A percentile compares a stretch with the other conserved stretches of the same genome.
phyloP scores from a whole-genome alignment of 2,888 invertebrate genomes.

The Agapetus fuscipes region DNA sequence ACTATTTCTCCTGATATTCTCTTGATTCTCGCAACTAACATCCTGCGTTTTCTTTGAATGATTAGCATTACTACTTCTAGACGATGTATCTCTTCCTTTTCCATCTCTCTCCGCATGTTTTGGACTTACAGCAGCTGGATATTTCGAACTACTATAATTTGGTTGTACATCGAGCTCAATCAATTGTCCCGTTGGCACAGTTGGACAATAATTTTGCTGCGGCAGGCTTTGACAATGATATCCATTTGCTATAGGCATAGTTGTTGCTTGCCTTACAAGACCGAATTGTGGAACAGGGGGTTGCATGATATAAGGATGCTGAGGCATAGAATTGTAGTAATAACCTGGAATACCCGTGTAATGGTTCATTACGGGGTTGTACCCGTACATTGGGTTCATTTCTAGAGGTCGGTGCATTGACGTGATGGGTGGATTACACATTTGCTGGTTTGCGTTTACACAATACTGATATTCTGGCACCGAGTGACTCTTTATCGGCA shows the following conservation, averaged over 20 bases:
- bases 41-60: slow-evolving; percentile 12
- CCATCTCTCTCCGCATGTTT: too few relatives aligned
- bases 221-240: slow-evolving; percentile 29
- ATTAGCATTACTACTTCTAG: not conserved
- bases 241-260: slow-evolving; percentile 38
- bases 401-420: slow-evolving; percentile 2
- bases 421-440: not conserved
- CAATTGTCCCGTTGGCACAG: slow-evolving; percentile 57
- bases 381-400: slow-evolving; percentile 27
- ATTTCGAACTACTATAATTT: slow-evolving; percentile 17
- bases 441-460: not conserved
- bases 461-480: not conserved
- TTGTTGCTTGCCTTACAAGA: slow-evolving; percentile 39
- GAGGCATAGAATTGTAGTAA: slow-evolving; percentile 39
- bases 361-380: slow-evolving; percentile 11
- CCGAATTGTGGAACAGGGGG: slow-evolving; percentile 34
- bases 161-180: slow-evolving; percentile 53
- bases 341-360: slow-evolving; percentile 12
- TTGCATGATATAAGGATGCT: slow-evolving; percentile 36
- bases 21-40: slow-evolving; percentile 19
- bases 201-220: slow-evolving; percentile 36
- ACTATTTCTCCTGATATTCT: slow-evolving; percentile 19
- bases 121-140: slow-evolving; percentile 30
- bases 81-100: slow-evolving; percentile 15
- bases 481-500: not conserved